Base-by-base conservation (phyloP, 2,113 vertebrate species). In the Rhinichthys klamathensis region DNA sequence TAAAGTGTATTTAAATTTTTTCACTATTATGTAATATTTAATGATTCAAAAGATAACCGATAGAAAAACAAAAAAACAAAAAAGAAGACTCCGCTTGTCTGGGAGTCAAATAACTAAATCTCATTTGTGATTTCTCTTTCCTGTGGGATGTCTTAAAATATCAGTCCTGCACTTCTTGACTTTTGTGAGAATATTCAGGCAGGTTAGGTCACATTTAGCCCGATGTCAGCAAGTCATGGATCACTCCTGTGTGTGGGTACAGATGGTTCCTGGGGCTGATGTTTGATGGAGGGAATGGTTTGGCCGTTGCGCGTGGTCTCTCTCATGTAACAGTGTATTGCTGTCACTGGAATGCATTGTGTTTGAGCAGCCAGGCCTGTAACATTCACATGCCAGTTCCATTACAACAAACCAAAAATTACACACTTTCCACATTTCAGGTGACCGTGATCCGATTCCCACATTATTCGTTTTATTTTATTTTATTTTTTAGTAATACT, bases 311-410 rank as follows among this genome's bases (percentile, higher is more conserved):
- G 51, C 88, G 38, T 90, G 89, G 91, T 93, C 93, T 91, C 51
- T 87, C 69, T 83, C 89, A 23, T 85, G 87, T 38, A 87, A 69
- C 41, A 51, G 65, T 86, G 81, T 86, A 73, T 82, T 89, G 80
- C 61, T 61, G 44, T 87, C 9, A 56, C 63, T 88, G 89, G 91
- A 92, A 91, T 89, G 91, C 86, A 93, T 95, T 95, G 94, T 95
- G 93, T 94, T 90, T 93, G 91, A 89, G 90, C 91, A 94, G 89
- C 79, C 88, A 90, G 80, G 92, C 94, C 88, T 92, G 87, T 85
- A 49, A 85, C 6, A 74, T 86, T 88, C 84, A 89, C 21, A 12
- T 46, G 82, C 83, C 78, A 69, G 75, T 87, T 89, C 86, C 79
- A 80, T 88, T 89, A 83, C 46, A 76, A 86, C 84, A 82, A 51